Percentiles rank a stretch among this genome's conserved stretches.
These are phyloP conservation scores for Helicoverpa zea DNA, from an alignment of 1,140 invertebrate genomes.

Conservation along the genomic window DNA sequence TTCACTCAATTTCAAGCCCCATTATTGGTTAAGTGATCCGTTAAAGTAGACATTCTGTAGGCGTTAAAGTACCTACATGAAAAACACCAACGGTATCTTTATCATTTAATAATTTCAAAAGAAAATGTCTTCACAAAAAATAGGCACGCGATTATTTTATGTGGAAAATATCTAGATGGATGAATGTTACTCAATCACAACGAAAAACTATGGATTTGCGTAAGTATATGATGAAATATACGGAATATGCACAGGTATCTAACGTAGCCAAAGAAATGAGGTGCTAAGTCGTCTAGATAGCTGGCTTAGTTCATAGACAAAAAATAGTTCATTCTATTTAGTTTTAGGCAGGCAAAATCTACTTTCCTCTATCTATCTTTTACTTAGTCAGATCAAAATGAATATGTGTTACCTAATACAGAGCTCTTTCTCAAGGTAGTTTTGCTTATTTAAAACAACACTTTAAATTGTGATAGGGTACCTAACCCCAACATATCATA, in stretches of 20 bases:
- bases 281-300: not conserved
- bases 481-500: slow-evolving; percentile 10
- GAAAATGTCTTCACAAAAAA: not conserved
- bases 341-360: no score
- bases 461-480: not conserved
- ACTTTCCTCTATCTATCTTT: no score
- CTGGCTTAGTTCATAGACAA: not conserved
- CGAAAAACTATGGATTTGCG: not conserved
- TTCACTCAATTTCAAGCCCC: slow-evolving; percentile 36
- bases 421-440: no score
- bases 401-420: no score
- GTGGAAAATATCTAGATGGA: not conserved
- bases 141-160: no score
- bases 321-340: not conserved
- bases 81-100: not conserved
- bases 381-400: no score
- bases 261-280: not conserved
- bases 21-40: slow-evolving; percentile 36
- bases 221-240: no score
- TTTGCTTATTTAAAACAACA: no score
- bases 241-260: not conserved
- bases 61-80: not conserved
- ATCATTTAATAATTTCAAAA: not conserved
- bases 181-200: not conserved
- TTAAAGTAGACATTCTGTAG: slow-evolving; percentile 1